Evolutionary conservation across 2,797 vertebrate genomes (phyloP), one percentile per base, ranked within the genome.

Genomic region (Dermochelys coriacea): DNA sequence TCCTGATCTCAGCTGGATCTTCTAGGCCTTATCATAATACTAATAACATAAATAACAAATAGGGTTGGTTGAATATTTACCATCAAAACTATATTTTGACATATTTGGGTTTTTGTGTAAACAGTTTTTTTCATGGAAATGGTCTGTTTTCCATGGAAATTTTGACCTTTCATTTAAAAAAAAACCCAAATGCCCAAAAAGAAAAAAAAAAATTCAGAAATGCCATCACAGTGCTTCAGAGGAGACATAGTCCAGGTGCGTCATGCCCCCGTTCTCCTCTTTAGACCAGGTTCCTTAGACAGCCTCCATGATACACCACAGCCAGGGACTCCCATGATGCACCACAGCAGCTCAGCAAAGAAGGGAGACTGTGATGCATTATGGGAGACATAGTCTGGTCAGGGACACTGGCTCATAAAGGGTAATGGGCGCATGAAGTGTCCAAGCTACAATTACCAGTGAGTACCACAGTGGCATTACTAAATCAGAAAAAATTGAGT

Each of bases 331-430:
- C n/a, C 61, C 61, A 68, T 68, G 34, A 68, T 68, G n/a, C 64
- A 68, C 64, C 9, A n/a, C 64, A 21, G 18, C 34, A 37, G n/a
- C 34, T 68, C 64, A 37, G n/a, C 31, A 61, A 52, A 31, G 59
- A 34, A 14, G 57, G 12, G 12, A 15, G 29, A 59, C 59, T 0
- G 0, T n/a, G 6, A 27, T 88, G 3, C 37, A 25, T 37, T 45
- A 37, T 16, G 18, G 91, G n/a, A 88, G 92, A 52, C 31, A 25
- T 2, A 1, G n/a, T 37, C 27, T 31, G 86, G n/a, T 3, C 3
- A n/a, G 5, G 52, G 19, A 94, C n/a, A 4, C 88, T 90, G 64
- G 14, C 54, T 16, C 52, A 9, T 47, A 10, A 31, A 2, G 27
- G 0, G 0, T 29, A 64, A 7, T 87, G 31, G 77, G 79, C 77